Evolutionary conservation across 2,797 vertebrate genomes (phyloP).

Genomic region (Phyllotis vaccarum): DNA sequence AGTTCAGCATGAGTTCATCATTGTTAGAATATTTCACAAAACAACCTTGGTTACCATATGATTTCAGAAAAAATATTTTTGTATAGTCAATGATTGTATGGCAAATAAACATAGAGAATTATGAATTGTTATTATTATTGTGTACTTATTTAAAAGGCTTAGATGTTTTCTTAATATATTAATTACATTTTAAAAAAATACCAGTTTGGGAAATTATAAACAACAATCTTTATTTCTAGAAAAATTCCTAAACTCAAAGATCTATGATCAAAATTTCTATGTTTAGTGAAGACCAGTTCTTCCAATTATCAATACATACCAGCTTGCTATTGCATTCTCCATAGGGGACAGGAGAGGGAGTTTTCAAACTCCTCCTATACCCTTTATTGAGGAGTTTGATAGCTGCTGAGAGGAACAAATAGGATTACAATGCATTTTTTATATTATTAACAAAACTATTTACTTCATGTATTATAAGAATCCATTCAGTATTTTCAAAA

Average conservation of each 20-base stretch:
- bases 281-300: not conserved
- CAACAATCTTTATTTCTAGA: not conserved
- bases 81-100: not conserved
- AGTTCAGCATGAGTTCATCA: not conserved
- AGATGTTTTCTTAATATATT: not conserved
- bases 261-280: not conserved
- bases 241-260: not conserved
- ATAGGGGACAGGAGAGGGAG: not conserved
- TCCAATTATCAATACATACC: not conserved
- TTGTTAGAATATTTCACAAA: constrained; percentile 19
- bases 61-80: constrained; percentile 37
- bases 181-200: not conserved
- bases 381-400: not conserved
- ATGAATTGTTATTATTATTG: not conserved
- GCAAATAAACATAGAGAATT: not conserved
- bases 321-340: not conserved
- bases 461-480: not conserved
- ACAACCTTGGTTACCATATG: not conserved
- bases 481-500: not conserved
- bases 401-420: not conserved
- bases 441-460: not conserved
- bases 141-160: not conserved
- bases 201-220: not conserved
- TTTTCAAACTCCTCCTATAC: not conserved
- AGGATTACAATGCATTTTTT: not conserved